Evolutionary conservation across 2,888 invertebrate genomes (phyloP), one percentile per base, ranked within the genome.

Genomic region (Andrena minutula): DNA sequence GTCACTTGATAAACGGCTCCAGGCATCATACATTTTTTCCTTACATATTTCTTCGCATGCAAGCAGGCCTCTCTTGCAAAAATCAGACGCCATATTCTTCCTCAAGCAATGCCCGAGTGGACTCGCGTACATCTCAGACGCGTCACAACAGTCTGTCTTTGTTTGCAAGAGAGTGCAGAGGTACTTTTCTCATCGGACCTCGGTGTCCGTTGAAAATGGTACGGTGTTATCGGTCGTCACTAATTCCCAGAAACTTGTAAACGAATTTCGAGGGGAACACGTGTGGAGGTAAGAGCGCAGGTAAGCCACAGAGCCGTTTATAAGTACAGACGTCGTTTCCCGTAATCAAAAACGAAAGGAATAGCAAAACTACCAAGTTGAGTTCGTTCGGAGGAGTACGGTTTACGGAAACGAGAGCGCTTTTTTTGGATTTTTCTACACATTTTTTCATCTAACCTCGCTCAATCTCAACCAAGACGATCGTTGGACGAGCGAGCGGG

Each of bases 1-100:
- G 82, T 87, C 87, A 86, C 90, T 92, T 90, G 70, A 93, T 93
- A 89, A 92, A 90, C 86, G 92, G 90, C 88, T 86, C 80, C 79
- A 75, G 84, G 91, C 88, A 82, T 56, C 20, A 68, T 20, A 79
- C 70, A 63, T 82, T 73, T 85, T 89, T 89, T 88, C 85, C 87
- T 88, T 86, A 80, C 83, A 65, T 90, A 89, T 88, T 89, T 89
- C 84, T 84, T 90, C 64, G 93, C 93, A 91, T 93, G 92, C 86
- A 72, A 75, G 49, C 72, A 75, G 81, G 69, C 75, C 69, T 89
- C 82, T 82, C 79, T 87, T 83, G 85, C 75, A 84, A 88, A 86
- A 71, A 79, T 53, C 53, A 16, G n/a, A 26, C 56, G 23, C 56
- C 41, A 12, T 56, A 10, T 10, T 26, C 23, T 23, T 26, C 23